phyloP scores from a whole-genome alignment of 2,888 invertebrate species.

The Helleia helle region DNA sequence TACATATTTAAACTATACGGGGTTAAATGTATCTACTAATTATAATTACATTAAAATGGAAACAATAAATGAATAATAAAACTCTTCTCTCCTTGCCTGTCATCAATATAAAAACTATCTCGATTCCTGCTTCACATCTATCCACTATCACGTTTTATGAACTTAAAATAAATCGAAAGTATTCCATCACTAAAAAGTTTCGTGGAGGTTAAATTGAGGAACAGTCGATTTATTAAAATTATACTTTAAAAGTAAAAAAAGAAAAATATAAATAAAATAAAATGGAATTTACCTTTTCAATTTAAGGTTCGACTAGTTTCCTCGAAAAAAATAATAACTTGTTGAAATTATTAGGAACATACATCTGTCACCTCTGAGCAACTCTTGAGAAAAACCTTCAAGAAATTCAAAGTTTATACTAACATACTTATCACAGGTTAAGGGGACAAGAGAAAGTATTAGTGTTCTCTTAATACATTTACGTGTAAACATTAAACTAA shows the following conservation, averaged over 20 bases:
- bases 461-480: slow-evolving; percentile 67
- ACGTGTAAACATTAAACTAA: slow-evolving; percentile 55
- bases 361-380: slow-evolving; percentile 61
- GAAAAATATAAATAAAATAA: slow-evolving; percentile 40
- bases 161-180: slow-evolving; percentile 18
- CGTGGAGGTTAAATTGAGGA: slow-evolving; percentile 28
- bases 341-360: slow-evolving; percentile 65
- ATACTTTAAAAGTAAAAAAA: slow-evolving; percentile 40
- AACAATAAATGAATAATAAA: slow-evolving; percentile 74
- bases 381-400: slow-evolving; percentile 52
- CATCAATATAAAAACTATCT: slow-evolving; percentile 29
- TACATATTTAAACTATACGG: slow-evolving; percentile 43
- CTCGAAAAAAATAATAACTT: slow-evolving; percentile 44
- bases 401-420: slow-evolving; percentile 62
- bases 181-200: slow-evolving; percentile 19
- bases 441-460: slow-evolving; percentile 72
- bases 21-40: slow-evolving; percentile 34
- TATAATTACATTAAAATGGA: slow-evolving; percentile 41
- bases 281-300: slow-evolving; percentile 31
- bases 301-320: slow-evolving; percentile 52
- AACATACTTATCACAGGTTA: slow-evolving; percentile 74
- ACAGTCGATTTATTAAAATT: slow-evolving; percentile 33
- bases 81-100: slow-evolving; percentile 38
- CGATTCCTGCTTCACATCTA: slow-evolving; percentile 22
- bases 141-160: slow-evolving; percentile 21